These are phyloP conservation scores for Drosophila punjabiensis DNA, from an alignment of 1,140 invertebrate genomes.

Conservation along the genomic window DNA sequence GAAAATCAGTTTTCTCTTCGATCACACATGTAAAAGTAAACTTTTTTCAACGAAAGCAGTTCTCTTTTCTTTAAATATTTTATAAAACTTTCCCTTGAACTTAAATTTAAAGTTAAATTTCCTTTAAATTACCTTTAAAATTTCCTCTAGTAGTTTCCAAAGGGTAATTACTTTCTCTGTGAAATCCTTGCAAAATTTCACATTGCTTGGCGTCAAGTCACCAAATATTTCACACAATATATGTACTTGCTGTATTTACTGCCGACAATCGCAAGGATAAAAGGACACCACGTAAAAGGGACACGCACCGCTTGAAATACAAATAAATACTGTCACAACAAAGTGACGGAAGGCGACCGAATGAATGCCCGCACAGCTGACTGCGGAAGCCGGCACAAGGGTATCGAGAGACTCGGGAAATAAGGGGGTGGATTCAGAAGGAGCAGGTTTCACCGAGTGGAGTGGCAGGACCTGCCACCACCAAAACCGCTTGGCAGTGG, in stretches of 20 bases:
- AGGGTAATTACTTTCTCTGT: too few relatives aligned
- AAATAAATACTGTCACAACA: constrained; percentile 69
- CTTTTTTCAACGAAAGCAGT: background rate
- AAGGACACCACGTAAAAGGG: constrained; percentile 25
- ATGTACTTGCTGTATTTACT: constrained; percentile 33
- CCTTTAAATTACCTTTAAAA: too few relatives aligned
- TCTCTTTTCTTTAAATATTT: background rate
- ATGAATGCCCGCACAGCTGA: constrained; percentile 32
- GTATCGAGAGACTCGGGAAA: constrained; percentile 8
- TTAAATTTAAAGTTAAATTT: background rate
- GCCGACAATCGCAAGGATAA: constrained; percentile 47
- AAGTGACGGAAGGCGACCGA: constrained; percentile 23
- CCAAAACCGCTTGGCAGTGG: constrained; percentile 11
- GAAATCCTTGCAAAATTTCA: background rate
- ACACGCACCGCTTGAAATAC: constrained; percentile 58
- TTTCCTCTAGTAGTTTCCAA: background rate
- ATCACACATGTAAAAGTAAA: background rate
- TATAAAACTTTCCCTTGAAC: too few relatives aligned
- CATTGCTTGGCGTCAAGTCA: background rate
- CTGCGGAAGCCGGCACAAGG: constrained; percentile 29
- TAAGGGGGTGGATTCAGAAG: constrained; percentile 11
- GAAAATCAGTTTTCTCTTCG: accelerated
- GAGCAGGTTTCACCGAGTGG: background rate
- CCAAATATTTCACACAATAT: constrained; percentile 58
- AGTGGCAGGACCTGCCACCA: constrained; percentile 34